Conservation (phyloP, 2,888 invertebrate genomes). For the Megamerina dolium region DNA sequence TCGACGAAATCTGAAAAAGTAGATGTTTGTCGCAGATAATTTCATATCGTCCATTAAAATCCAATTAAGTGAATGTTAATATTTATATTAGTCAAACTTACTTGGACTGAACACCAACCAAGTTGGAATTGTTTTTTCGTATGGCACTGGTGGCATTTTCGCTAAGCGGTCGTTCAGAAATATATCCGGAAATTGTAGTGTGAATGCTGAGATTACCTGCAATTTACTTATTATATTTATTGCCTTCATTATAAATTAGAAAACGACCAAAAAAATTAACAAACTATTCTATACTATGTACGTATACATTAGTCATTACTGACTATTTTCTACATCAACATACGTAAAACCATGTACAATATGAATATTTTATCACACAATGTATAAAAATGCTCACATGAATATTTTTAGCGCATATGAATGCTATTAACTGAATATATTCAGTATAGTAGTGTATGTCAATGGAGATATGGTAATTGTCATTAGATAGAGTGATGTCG, state of each 20-base stretch:
- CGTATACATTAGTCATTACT: not conserved
- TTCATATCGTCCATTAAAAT: not conserved
- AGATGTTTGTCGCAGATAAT: not conserved
- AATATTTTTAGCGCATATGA: no score
- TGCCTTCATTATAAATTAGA: slow-evolving; percentile 1
- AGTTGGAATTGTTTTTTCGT: slow-evolving; percentile 31
- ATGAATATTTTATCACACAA: no score
- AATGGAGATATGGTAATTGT: no score
- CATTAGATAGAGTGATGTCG: no score
- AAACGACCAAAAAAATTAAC: not conserved
- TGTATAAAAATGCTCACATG: no score
- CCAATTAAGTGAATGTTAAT: no score
- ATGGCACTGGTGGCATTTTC: slow-evolving; percentile 17
- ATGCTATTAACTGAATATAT: no score
- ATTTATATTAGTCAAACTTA: no score
- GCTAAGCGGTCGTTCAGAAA: slow-evolving; percentile 18
- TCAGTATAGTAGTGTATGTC: no score
- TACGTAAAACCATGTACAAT: no score
- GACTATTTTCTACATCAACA: not conserved
- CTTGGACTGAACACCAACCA: slow-evolving; percentile 47
- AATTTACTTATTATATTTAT: slow-evolving; percentile 16
- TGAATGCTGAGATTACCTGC: slow-evolving; percentile 32
- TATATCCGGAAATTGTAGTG: slow-evolving; percentile 27
- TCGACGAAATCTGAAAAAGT: slow-evolving; percentile 57
- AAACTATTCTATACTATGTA: not conserved